phyloP scores from a whole-genome alignment of 2,113 vertebrate genomes.

The Chaetodon auriga region DNA sequence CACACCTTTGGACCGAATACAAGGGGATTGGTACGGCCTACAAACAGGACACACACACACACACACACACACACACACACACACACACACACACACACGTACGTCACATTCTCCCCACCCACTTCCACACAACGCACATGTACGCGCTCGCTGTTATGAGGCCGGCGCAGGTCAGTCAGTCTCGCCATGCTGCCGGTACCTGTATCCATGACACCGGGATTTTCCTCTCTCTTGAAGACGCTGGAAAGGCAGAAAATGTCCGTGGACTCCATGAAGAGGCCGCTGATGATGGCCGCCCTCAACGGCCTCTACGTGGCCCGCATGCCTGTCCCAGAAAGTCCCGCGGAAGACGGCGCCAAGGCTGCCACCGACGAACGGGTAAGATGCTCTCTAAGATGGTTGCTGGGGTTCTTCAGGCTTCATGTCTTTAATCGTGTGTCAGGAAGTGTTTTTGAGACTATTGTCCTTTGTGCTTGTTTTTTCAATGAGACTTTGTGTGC shows the following conservation, averaged over 20 bases:
- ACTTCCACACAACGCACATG: not conserved
- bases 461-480: not conserved
- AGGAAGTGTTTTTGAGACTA: not conserved
- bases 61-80: too few relatives aligned
- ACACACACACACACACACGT: not conserved
- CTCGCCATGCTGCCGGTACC: slow-evolving; percentile 48
- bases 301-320: slow-evolving; percentile 93
- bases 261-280: slow-evolving; percentile 95
- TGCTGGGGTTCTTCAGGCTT: not conserved
- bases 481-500: not conserved
- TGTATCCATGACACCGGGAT: slow-evolving; percentile 75
- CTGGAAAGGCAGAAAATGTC: slow-evolving; percentile 98
- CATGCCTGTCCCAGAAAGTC: slow-evolving; percentile 89
- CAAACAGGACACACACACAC: slow-evolving; percentile 2
- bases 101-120: slow-evolving; percentile 30
- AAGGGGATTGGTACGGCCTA: slow-evolving; percentile 30
- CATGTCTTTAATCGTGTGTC: not conserved
- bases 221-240: slow-evolving; percentile 94
- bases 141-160: slow-evolving; percentile 1
- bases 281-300: slow-evolving; percentile 94
- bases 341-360: slow-evolving; percentile 85
- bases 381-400: slow-evolving; percentile 57
- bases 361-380: slow-evolving; percentile 93
- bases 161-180: slow-evolving; percentile 29
- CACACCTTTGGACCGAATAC: slow-evolving; percentile 48